Percentiles rank a stretch among this genome's conserved stretches.
Evolutionary conservation across 1,140 invertebrate genomes (phyloP).

Genomic region (Drosophila mojavensis): DNA sequence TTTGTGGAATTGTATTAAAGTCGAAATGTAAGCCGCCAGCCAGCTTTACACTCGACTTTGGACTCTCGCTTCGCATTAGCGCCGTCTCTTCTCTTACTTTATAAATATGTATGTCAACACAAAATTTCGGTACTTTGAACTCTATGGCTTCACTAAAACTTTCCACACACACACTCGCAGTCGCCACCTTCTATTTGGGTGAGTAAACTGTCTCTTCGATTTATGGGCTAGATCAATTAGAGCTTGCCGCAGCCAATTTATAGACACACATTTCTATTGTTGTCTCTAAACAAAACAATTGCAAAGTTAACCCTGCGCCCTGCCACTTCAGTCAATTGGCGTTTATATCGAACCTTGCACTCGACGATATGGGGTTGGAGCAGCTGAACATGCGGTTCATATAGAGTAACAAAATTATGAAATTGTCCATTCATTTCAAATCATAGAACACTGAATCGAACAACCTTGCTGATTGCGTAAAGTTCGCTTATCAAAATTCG

Average conservation of each 20-base stretch:
- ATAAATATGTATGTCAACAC: conserved; percentile 45
- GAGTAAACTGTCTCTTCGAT: not conserved
- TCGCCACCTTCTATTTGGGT: not conserved
- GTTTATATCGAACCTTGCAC: conserved; percentile 51
- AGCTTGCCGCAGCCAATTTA: conserved; percentile 38
- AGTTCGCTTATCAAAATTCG: conserved; percentile 64
- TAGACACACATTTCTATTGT: conserved; percentile 12
- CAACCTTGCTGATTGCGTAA: conserved; percentile 50
- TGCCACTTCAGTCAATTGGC: conserved; percentile 61
- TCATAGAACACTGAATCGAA: conserved; percentile 16
- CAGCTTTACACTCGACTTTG: not conserved
- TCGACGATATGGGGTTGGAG: conserved; percentile 37
- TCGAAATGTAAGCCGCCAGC: not conserved
- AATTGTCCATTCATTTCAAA: conserved; percentile 48
- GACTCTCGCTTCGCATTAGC: not conserved
- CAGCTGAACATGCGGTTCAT: conserved; percentile 26
- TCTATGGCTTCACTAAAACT: conserved; percentile 43
- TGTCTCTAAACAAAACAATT: conserved; percentile 42
- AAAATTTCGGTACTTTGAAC: conserved; percentile 58
- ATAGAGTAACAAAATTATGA: conserved; percentile 30
- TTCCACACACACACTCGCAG: conserved; percentile 43
- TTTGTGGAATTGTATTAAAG: too few relatives aligned
- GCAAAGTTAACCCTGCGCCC: conserved; percentile 36
- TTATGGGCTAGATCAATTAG: conserved; percentile 44
- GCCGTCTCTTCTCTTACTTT: conserved; percentile 52